These are phyloP conservation scores for Drosophila nr. perissopoda DNA, from an alignment of 2,888 invertebrate species.

Conservation along the genomic window DNA sequence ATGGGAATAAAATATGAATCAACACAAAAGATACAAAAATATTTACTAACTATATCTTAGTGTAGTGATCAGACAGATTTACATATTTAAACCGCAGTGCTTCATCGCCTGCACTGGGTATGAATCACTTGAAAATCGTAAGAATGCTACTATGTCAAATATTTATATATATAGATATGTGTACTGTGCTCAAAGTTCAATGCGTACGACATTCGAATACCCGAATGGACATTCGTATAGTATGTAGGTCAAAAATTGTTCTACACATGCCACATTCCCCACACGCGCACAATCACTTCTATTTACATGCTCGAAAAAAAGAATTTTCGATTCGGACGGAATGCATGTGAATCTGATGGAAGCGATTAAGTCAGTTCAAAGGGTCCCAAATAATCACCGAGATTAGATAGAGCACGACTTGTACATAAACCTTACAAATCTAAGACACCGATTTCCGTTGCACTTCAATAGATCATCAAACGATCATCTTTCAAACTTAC, in stretches of 20 bases:
- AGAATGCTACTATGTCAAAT: slow-evolving; percentile 11
- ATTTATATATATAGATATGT: not conserved
- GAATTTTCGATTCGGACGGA: slow-evolving; percentile 19
- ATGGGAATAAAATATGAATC: not conserved
- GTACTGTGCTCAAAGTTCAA: slow-evolving; percentile 20
- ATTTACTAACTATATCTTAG: not conserved
- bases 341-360: slow-evolving; percentile 43
- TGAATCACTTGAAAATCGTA: slow-evolving; percentile 26
- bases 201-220: slow-evolving; percentile 14
- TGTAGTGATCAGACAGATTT: not conserved
- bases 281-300: slow-evolving; percentile 61
- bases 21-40: not conserved
- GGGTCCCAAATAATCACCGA: slow-evolving; percentile 48
- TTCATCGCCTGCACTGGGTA: slow-evolving; percentile 24
- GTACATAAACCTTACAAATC: slow-evolving; percentile 29
- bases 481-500: slow-evolving; percentile 44
- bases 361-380: slow-evolving; percentile 53
- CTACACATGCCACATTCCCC: slow-evolving; percentile 40
- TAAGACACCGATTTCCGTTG: slow-evolving; percentile 45
- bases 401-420: slow-evolving; percentile 47
- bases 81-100: slow-evolving; percentile 7
- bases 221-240: slow-evolving; percentile 44
- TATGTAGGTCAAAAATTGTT: slow-evolving; percentile 62
- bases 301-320: slow-evolving; percentile 53
- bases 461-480: slow-evolving; percentile 22